phyloP scores from a whole-genome alignment of 2,888 invertebrate genomes.

The Tenthredo notha region DNA sequence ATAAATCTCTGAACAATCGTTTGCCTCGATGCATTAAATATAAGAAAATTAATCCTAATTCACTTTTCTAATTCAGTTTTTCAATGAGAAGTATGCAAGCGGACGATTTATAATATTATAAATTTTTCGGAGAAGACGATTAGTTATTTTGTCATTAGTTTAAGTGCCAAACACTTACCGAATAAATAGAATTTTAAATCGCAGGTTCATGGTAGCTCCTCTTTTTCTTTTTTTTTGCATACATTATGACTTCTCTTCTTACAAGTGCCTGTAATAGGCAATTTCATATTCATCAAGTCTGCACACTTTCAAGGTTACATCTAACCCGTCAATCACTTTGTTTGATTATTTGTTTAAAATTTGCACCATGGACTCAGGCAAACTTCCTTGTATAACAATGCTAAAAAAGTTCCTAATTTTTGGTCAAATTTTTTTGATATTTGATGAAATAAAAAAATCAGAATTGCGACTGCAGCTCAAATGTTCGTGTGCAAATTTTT shows the following conservation, averaged over 20 bases:
- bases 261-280: not conserved
- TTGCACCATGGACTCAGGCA: not conserved
- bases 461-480: not conserved
- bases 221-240: not conserved
- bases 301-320: conserved; percentile 25
- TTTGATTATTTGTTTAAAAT: conserved; percentile 20
- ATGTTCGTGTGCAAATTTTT: not conserved
- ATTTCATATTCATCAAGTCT: conserved; percentile 33
- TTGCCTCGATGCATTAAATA: not conserved
- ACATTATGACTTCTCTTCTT: not conserved
- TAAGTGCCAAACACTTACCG: not conserved
- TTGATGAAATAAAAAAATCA: not conserved
- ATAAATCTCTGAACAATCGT: not conserved
- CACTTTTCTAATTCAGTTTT: not conserved
- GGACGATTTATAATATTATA: not conserved
- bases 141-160: not conserved
- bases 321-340: not conserved
- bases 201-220: not conserved
- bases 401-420: not conserved
- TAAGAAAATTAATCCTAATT: not conserved
- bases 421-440: not conserved
- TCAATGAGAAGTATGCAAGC: not conserved
- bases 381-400: conserved; percentile 12
- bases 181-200: not conserved
- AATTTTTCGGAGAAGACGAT: not conserved